Percentiles rank a stretch among this genome's conserved stretches.
phyloP scores from a whole-genome alignment of 2,113 vertebrate species.

The Jacana jacana region DNA sequence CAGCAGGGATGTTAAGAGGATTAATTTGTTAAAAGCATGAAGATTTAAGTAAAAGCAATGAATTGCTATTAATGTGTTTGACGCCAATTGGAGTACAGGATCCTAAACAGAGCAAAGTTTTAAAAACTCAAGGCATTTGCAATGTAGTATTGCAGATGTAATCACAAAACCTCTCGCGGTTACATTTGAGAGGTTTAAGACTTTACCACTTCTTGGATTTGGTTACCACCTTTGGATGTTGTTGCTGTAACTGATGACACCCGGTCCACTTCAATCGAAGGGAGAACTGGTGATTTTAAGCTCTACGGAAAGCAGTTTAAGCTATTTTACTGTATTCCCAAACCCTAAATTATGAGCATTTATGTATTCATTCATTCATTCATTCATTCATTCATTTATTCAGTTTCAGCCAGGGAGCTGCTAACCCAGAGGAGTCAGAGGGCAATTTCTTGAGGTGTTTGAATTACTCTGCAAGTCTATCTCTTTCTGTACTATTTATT shows the following conservation, averaged over 20 bases:
- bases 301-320: not conserved
- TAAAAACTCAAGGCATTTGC: not conserved
- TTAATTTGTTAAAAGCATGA: constrained; percentile 30
- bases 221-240: not conserved
- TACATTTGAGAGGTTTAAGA: not conserved
- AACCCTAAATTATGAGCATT: not conserved
- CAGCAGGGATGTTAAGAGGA: constrained; percentile 23
- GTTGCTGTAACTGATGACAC: not conserved
- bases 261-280: not conserved
- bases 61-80: not conserved
- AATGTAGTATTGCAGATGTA: rapidly evolving
- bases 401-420: not conserved
- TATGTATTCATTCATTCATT: not conserved
- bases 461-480: not conserved
- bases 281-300: not conserved
- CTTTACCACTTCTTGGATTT: not conserved
- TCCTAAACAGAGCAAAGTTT: not conserved
- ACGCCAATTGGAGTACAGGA: not conserved
- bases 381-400: not conserved
- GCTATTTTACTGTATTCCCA: not conserved
- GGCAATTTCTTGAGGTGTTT: not conserved
- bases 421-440: not conserved
- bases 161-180: not conserved
- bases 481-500: not conserved
- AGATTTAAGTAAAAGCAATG: not conserved